phyloP scores from a whole-genome alignment of 1,140 invertebrate genomes.

The Portunus trituberculatus region DNA sequence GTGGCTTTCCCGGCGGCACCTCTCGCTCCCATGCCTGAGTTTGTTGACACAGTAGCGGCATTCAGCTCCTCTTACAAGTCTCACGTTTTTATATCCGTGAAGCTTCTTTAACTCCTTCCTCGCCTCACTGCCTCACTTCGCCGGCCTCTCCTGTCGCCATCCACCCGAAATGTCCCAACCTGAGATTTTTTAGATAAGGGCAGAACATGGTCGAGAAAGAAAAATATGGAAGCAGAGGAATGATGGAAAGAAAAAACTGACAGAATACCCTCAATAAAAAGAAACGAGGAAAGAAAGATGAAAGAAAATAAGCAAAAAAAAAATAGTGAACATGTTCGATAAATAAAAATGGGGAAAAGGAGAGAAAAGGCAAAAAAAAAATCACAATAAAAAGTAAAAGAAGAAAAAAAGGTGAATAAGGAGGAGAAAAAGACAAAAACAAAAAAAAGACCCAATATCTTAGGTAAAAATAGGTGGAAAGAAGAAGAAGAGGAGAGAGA shows the following conservation, averaged over 20 bases:
- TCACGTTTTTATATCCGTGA: not conserved
- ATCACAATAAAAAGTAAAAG: not conserved
- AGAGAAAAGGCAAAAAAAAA: not conserved
- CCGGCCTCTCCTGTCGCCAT: not conserved
- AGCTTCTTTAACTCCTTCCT: not conserved
- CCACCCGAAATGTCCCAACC: not conserved
- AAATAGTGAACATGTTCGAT: too few species aligned
- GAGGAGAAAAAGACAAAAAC: not conserved
- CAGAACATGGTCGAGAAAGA: not conserved
- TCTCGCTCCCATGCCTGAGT: not conserved
- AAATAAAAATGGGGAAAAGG: not conserved
- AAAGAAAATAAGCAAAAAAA: not conserved
- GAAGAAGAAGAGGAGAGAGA: not conserved
- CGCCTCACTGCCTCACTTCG: not conserved
- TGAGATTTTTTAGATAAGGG: not conserved
- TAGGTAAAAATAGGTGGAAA: not conserved
- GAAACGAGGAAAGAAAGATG: too few species aligned
- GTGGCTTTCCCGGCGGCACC: not conserved
- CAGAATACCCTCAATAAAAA: too few species aligned
- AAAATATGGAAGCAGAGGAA: not conserved
- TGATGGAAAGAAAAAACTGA: too few species aligned
- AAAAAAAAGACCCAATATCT: not conserved
- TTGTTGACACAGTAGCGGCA: not conserved
- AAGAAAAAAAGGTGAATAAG: not conserved
- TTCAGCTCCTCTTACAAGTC: not conserved